These are phyloP conservation scores for Leptura quadrifasciata DNA, from an alignment of 2,888 invertebrate genomes.

Conservation along the genomic window DNA sequence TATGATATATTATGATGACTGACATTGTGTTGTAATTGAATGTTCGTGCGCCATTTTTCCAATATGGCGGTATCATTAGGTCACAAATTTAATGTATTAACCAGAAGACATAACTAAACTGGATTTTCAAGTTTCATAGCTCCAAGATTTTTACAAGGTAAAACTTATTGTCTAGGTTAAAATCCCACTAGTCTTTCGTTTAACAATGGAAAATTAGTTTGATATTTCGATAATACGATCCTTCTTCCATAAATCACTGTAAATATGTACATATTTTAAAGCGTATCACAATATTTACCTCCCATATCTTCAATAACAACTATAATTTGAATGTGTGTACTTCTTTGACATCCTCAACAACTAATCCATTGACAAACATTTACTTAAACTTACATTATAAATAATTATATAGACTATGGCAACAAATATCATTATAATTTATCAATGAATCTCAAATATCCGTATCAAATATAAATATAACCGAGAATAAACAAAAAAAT, in stretches of 20 bases:
- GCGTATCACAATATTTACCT: constrained; percentile 17
- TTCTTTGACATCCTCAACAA: neutral
- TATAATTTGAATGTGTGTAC: neutral
- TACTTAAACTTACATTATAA: constrained; percentile 2
- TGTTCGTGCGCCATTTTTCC: too few species aligned
- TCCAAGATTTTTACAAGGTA: too few species aligned
- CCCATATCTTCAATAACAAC: constrained; percentile 1
- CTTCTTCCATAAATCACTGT: neutral
- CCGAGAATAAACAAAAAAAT: constrained; percentile 20
- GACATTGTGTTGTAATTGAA: too few species aligned
- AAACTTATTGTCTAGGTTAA: too few species aligned
- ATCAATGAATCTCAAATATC: constrained; percentile 26
- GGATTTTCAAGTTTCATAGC: too few species aligned
- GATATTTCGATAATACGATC: neutral
- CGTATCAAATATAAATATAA: constrained; percentile 6
- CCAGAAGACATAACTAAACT: too few species aligned
- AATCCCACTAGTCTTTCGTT: too few species aligned
- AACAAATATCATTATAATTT: constrained; percentile 8
- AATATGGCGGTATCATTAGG: too few species aligned
- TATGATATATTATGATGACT: too few species aligned
- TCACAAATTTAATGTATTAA: too few species aligned
- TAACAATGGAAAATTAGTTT: neutral
- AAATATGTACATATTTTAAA: constrained; percentile 22
- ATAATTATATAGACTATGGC: neutral
- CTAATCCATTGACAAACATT: constrained; percentile 20